These are phyloP conservation scores for Oreochromis tanganicae DNA, from an alignment of 2,113 vertebrate species.

Conservation along the genomic window DNA sequence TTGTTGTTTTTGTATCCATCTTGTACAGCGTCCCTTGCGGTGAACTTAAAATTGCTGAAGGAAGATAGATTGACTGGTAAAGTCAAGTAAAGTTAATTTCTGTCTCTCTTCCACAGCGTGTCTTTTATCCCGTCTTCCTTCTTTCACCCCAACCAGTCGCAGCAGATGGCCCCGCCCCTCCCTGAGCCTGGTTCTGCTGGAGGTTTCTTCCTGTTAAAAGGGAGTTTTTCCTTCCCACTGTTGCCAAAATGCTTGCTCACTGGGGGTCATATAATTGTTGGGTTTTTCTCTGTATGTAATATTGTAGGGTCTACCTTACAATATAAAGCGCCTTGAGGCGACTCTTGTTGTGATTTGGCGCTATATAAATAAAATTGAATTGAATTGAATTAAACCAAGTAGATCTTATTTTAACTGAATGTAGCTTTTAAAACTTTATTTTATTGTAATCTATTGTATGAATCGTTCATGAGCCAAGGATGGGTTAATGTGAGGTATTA, in stretches of 20 bases:
- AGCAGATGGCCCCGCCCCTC: background rate
- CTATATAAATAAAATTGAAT: background rate
- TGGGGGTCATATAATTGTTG: background rate
- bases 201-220: background rate
- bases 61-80: background rate
- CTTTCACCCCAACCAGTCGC: rapidly evolving
- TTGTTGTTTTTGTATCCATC: background rate
- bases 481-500: background rate
- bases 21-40: background rate
- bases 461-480: rapidly evolving
- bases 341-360: background rate
- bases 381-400: rapidly evolving
- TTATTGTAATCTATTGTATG: background rate
- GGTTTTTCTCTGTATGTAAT: background rate
- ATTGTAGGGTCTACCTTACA: background rate
- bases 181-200: rapidly evolving
- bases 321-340: background rate
- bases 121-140: rapidly evolving
- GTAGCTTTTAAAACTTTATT: background rate
- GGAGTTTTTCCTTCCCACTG: background rate
- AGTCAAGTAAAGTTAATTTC: background rate
- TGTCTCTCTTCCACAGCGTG: rapidly evolving
- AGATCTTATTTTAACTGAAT: background rate
- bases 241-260: background rate
- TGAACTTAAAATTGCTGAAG: background rate